Percentiles rank a stretch among this genome's conserved stretches.
These are phyloP conservation scores for Channa striata DNA, from an alignment of 2,797 vertebrate genomes.

Conservation along the genomic window DNA sequence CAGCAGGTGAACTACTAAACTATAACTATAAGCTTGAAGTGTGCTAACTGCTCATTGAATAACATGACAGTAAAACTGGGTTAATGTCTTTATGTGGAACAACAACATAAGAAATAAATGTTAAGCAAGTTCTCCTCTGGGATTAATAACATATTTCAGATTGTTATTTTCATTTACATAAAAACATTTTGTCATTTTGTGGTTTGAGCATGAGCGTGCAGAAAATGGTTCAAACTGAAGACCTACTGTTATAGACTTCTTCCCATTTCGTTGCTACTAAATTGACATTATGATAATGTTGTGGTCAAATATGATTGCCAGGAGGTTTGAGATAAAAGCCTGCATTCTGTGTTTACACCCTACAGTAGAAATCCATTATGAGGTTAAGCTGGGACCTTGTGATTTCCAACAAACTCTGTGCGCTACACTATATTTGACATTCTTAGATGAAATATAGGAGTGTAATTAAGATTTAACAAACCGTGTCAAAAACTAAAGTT, in stretches of 20 bases:
- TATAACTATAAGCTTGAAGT: no score
- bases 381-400: constrained; percentile 17
- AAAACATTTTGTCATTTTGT: no score
- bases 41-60: no score
- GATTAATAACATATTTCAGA: no score
- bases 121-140: no score
- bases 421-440: neutral
- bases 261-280: no score
- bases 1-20: no score
- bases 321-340: constrained; percentile 24
- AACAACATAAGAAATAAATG: no score
- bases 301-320: constrained; percentile 33
- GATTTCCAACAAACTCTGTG: constrained; percentile 12
- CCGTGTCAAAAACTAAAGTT: constrained; percentile 1
- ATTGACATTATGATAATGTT: constrained; percentile 33
- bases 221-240: neutral
- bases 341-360: constrained; percentile 27
- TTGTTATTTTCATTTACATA: no score
- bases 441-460: constrained; percentile 4
- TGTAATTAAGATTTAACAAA: constrained; percentile 14
- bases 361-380: constrained; percentile 29
- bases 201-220: no score
- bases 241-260: constrained; percentile 17
- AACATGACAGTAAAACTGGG: no score
- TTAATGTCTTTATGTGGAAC: no score